Evolutionary conservation across 2,888 invertebrate genomes (phyloP).

Genomic region (Ochlodes sylvanus): DNA sequence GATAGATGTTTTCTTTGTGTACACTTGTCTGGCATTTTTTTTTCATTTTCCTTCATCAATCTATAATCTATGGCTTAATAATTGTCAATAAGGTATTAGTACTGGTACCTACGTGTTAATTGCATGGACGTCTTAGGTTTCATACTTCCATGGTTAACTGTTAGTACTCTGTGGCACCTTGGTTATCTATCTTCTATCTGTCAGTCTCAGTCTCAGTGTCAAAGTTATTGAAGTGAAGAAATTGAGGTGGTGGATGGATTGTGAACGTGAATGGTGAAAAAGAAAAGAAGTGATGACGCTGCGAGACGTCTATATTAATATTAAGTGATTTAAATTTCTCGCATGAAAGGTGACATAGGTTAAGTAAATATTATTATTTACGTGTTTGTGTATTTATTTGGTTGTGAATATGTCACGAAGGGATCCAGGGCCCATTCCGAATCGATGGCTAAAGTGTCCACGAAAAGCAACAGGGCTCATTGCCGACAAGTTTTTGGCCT

Average conservation of each 20-base stretch:
- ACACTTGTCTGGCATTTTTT: no score
- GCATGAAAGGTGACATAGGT: constrained; percentile 6
- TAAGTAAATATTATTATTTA: constrained; percentile 28
- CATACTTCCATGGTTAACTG: no score
- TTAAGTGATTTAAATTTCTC: constrained; percentile 16
- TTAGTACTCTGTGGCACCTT: no score
- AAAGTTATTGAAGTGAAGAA: neutral
- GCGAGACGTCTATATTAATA: constrained; percentile 15
- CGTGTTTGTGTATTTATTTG: constrained; percentile 13
- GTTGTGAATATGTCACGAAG: constrained; percentile 63
- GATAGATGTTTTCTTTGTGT: no score
- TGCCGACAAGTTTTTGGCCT: constrained; percentile 94
- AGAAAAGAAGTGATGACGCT: constrained; percentile 34
- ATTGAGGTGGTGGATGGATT: neutral
- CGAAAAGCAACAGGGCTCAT: constrained; percentile 90
- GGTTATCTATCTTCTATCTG: neutral
- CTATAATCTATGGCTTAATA: no score
- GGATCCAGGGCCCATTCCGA: constrained; percentile 89
- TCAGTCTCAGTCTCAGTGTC: constrained; percentile 5
- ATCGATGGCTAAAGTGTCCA: constrained; percentile 95
- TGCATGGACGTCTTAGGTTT: no score
- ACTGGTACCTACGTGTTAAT: no score
- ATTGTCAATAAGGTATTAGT: no score
- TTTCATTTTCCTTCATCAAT: no score
- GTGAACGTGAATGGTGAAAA: constrained; percentile 22